Evolutionary conservation across 2,888 invertebrate species (phyloP).

Genomic region (Metallyticus violacea): DNA sequence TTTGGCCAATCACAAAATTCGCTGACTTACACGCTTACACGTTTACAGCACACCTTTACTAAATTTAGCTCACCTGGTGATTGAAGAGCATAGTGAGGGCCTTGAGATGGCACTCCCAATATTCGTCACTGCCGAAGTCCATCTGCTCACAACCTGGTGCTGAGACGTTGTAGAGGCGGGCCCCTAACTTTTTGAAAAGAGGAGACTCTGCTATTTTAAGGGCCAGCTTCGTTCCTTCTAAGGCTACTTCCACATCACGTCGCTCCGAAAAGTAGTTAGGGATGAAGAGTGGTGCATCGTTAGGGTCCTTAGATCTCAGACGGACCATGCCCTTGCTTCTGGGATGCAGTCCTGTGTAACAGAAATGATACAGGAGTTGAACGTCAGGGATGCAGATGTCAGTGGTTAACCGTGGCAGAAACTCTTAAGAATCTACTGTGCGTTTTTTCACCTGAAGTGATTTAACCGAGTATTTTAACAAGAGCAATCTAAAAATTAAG

Average conservation of each 20-base stretch:
- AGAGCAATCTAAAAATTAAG: no score
- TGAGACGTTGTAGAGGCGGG: constrained; percentile 72
- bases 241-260: constrained; percentile 41
- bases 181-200: constrained; percentile 77
- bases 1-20: no score
- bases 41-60: no score
- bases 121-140: constrained; percentile 71
- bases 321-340: constrained; percentile 85
- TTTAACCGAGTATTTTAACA: no score
- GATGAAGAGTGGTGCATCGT: constrained; percentile 78
- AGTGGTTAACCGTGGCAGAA: no score
- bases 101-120: constrained; percentile 81
- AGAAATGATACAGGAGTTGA: no score
- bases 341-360: constrained; percentile 66
- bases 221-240: constrained; percentile 39
- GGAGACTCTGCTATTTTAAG: constrained; percentile 65
- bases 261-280: constrained; percentile 84
- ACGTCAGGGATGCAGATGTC: no score
- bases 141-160: constrained; percentile 78
- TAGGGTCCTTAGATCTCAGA: constrained; percentile 75
- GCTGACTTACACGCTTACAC: no score
- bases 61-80: constrained; percentile 65
- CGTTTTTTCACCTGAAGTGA: no score
- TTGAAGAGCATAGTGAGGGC: constrained; percentile 80
- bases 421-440: no score